Conservation (phyloP, 2,113 vertebrate genomes). For the Alligator mississippiensis region DNA sequence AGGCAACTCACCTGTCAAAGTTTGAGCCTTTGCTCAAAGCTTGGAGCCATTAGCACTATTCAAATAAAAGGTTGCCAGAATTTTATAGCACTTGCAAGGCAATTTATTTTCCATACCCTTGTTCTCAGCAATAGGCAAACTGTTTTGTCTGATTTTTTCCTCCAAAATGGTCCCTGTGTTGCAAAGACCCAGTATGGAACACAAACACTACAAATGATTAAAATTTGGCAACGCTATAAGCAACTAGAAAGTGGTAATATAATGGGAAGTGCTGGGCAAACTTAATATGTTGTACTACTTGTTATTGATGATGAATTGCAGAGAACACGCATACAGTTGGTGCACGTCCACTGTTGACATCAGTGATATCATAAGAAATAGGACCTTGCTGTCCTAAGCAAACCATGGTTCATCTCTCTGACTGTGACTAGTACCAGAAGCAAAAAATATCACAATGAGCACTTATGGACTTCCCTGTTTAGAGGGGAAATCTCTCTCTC, state of each 20-base stretch:
- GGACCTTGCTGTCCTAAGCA: too few relatives aligned
- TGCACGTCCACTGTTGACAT: too few relatives aligned
- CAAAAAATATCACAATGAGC: too few relatives aligned
- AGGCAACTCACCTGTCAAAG: not conserved
- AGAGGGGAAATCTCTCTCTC: too few relatives aligned
- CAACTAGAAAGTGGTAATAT: not conserved
- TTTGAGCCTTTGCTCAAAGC: slow-evolving; percentile 15
- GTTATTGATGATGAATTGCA: not conserved
- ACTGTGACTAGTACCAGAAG: too few relatives aligned
- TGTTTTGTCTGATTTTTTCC: slow-evolving; percentile 54
- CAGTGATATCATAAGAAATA: too few relatives aligned
- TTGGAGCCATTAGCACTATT: slow-evolving; percentile 14
- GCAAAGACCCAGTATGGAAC: not conserved
- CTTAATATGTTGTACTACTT: not conserved
- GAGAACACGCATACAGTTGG: not conserved
- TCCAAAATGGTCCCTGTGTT: slow-evolving; percentile 10
- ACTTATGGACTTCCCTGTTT: too few relatives aligned
- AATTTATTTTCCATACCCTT: slow-evolving; percentile 57
- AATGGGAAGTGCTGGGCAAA: not conserved
- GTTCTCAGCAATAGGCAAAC: slow-evolving; percentile 59
- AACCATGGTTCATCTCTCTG: too few relatives aligned
- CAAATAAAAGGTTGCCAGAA: slow-evolving; percentile 29
- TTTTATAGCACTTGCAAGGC: slow-evolving; percentile 44
- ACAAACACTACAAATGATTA: not conserved
- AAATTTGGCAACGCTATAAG: slow-evolving; percentile 32